Evolutionary conservation across 2,797 vertebrate species (phyloP).

Genomic region (Squalus acanthias): DNA sequence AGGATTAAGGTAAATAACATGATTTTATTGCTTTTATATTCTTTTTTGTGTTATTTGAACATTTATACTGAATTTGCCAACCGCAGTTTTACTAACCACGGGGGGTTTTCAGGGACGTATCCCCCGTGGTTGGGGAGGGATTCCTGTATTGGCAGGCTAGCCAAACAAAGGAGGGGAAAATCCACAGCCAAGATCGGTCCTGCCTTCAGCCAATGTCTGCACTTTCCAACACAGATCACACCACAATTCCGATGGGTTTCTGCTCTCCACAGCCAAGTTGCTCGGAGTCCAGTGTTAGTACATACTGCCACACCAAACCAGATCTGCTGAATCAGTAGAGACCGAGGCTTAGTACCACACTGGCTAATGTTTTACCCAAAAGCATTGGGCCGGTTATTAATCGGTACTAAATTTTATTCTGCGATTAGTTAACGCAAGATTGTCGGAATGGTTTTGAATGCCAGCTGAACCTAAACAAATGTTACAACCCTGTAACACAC

Average conservation of each 20-base stretch:
- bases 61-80: too few relatives aligned
- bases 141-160: too few relatives aligned
- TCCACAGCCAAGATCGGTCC: neutral
- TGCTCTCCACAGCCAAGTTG: neutral
- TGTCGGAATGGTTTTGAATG: neutral
- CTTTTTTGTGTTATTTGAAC: too few relatives aligned
- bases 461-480: neutral
- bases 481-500: neutral
- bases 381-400: neutral
- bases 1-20: too few relatives aligned
- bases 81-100: too few relatives aligned
- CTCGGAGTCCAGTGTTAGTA: neutral
- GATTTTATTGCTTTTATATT: too few relatives aligned
- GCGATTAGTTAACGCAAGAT: neutral
- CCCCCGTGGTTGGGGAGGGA: too few relatives aligned
- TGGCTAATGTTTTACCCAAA: neutral
- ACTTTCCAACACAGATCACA: neutral
- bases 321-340: neutral
- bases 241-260: too few relatives aligned
- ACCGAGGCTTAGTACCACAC: neutral
- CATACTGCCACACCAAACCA: neutral
- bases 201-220: neutral
- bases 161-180: neutral
- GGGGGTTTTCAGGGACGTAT: too few relatives aligned
- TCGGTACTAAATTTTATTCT: neutral